Conservation (phyloP, 2,797 vertebrate species). For the Brachyrhaphis roseni region DNA sequence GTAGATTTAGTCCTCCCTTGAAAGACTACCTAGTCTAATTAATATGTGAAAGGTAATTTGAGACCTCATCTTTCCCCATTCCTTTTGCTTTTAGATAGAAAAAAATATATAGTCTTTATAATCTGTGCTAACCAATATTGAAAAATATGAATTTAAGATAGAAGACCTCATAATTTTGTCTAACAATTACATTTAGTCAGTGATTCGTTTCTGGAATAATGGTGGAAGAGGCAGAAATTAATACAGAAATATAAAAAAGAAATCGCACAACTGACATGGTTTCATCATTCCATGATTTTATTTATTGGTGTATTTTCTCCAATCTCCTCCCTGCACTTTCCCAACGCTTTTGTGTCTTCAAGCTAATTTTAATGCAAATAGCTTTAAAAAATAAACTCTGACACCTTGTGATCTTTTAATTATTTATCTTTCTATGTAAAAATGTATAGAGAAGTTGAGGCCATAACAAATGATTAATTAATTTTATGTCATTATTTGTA, state of each 20-base stretch:
- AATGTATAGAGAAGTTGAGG: not conserved
- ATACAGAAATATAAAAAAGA: not conserved
- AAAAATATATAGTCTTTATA: not conserved
- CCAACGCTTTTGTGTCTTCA: not conserved
- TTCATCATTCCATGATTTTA: not conserved
- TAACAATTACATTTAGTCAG: not conserved
- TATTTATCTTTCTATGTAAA: not conserved
- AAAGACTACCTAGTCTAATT: not conserved
- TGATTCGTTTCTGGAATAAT: not conserved
- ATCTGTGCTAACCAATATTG: not conserved
- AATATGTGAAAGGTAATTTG: not conserved
- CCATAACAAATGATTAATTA: not conserved
- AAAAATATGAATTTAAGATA: not conserved
- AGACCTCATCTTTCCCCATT: not conserved
- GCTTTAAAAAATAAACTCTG: not conserved
- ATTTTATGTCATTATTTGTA: not conserved
- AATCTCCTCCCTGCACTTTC: not conserved
- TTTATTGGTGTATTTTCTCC: not conserved
- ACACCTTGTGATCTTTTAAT: not conserved
- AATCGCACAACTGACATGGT: not conserved
- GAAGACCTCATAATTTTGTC: not conserved
- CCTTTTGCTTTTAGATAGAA: not conserved
- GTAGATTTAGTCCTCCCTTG: not conserved
- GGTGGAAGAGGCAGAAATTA: not conserved
- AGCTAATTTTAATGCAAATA: not conserved